phyloP scores from a whole-genome alignment of 2,113 vertebrate genomes.

The Empidonax traillii region DNA sequence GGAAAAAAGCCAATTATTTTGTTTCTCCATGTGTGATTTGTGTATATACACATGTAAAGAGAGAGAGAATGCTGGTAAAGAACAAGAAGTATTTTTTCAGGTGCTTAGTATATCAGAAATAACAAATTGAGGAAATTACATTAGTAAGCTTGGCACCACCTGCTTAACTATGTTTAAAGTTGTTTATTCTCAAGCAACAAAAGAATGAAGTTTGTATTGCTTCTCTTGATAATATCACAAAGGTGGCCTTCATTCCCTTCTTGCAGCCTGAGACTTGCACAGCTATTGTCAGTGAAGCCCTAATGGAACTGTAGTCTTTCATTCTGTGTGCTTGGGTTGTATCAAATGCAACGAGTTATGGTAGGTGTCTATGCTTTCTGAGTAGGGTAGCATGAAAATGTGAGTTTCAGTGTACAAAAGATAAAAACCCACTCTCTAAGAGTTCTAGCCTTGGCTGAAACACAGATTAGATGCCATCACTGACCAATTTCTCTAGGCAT shows the following conservation, averaged over 20 bases:
- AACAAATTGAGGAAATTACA: slow-evolving; percentile 9
- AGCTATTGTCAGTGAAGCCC: background rate
- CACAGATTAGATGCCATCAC: background rate
- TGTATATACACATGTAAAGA: background rate
- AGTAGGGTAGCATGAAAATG: background rate
- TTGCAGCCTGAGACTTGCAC: background rate
- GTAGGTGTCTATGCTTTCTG: background rate
- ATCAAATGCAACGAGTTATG: background rate
- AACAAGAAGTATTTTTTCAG: slow-evolving; percentile 24
- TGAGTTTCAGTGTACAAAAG: background rate
- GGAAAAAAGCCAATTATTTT: background rate
- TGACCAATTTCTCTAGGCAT: background rate
- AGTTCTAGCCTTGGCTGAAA: background rate
- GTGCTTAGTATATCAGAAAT: background rate
- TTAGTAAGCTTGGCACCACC: background rate
- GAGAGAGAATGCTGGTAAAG: background rate
- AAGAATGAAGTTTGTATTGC: background rate
- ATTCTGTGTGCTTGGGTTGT: background rate
- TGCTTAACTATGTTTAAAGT: background rate
- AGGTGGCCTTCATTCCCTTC: background rate
- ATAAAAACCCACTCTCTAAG: background rate
- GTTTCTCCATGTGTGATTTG: background rate
- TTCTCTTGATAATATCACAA: background rate
- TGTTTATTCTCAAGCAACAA: background rate
- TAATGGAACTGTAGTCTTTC: background rate